phyloP scores from a whole-genome alignment of 2,113 vertebrate species.

The Ceyx margarethae region DNA sequence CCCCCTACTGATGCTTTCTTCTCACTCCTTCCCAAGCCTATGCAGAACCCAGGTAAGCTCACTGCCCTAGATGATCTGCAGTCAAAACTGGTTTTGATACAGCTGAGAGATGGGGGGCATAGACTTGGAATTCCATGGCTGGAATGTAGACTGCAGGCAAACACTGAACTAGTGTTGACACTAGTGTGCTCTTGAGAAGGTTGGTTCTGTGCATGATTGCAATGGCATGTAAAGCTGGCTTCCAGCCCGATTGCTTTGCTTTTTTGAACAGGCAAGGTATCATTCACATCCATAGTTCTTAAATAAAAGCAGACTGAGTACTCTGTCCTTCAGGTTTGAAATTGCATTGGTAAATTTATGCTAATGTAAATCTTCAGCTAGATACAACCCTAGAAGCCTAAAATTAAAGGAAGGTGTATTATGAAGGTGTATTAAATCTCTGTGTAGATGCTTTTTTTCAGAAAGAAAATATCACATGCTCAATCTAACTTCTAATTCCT shows the following conservation, averaged over 20 bases:
- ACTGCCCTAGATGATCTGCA: not conserved
- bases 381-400: not conserved
- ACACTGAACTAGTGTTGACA: not conserved
- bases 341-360: not conserved
- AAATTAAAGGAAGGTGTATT: not conserved
- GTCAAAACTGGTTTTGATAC: not conserved
- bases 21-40: not conserved
- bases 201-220: not conserved
- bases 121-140: accelerated
- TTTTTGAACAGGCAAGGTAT: not conserved
- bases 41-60: not conserved
- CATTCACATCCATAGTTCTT: not conserved
- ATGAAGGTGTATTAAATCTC: not conserved
- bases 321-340: not conserved
- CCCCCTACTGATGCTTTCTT: not conserved
- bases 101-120: no score
- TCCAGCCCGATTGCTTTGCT: not conserved
- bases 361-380: not conserved
- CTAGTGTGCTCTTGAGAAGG: not conserved
- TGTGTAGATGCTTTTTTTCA: not conserved
- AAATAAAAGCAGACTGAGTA: not conserved
- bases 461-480: not conserved
- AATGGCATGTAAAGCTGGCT: not conserved
- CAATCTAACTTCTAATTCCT: not conserved
- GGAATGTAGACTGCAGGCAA: not conserved